These are phyloP conservation scores for Rhinolophus ferrumequinum DNA, from an alignment of 2,113 vertebrate species.

Conservation along the genomic window DNA sequence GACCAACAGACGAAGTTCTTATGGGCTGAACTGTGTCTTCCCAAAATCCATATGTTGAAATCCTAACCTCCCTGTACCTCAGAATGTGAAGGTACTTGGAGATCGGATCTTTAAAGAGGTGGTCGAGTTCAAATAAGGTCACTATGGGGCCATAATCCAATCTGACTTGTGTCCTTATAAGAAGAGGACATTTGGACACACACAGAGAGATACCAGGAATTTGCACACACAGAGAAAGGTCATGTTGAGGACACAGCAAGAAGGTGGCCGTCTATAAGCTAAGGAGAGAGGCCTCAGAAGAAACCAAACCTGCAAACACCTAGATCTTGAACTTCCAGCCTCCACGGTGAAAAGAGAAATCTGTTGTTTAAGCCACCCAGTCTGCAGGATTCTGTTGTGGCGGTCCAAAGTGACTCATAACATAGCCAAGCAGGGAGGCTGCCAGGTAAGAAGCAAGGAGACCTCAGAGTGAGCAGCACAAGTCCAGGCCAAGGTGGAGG, in stretches of 20 bases:
- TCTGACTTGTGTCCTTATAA: background rate
- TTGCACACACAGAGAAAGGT: background rate
- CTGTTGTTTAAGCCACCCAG: background rate
- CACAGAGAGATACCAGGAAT: background rate
- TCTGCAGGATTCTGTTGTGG: accelerated
- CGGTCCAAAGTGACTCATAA: background rate
- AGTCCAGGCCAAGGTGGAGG: no score
- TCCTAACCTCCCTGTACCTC: background rate
- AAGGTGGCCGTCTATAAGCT: background rate
- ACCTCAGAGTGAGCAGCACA: no score
- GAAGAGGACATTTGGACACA: background rate
- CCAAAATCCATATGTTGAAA: no score
- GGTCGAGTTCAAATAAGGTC: background rate
- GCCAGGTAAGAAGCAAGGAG: background rate
- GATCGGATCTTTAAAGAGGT: background rate
- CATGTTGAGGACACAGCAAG: background rate
- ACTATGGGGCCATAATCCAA: background rate
- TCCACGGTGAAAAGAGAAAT: background rate
- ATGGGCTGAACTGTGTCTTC: background rate
- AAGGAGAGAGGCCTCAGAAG: background rate
- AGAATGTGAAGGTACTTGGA: background rate
- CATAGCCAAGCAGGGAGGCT: background rate
- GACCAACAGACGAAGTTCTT: background rate
- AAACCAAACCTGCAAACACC: background rate
- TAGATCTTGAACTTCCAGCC: background rate